Evolutionary conservation across 2,888 invertebrate genomes (phyloP).

Genomic region (Drosophila neotestacea): DNA sequence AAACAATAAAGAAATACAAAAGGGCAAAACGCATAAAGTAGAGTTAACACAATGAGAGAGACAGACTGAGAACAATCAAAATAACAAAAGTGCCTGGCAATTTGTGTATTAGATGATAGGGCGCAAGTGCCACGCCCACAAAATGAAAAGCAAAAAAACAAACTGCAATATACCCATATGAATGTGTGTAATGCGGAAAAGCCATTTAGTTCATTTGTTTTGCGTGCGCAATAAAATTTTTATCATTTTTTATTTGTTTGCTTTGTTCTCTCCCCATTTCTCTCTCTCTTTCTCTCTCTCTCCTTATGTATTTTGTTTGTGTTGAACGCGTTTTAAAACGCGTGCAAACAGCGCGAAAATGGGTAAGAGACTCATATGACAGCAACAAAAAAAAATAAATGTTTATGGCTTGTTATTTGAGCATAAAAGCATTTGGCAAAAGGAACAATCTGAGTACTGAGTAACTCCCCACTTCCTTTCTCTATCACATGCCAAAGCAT

Average conservation of each 20-base stretch:
- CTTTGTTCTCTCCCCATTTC: constrained; percentile 20
- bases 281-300: background rate
- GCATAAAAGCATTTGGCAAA: constrained; percentile 73
- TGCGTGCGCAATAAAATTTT: constrained; percentile 79
- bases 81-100: constrained; percentile 71
- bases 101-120: constrained; percentile 62
- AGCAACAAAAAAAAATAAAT: constrained; percentile 59
- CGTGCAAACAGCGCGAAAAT: constrained; percentile 72
- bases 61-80: constrained; percentile 59
- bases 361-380: constrained; percentile 40
- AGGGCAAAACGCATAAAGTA: constrained; percentile 46
- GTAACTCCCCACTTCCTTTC: background rate
- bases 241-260: constrained; percentile 78
- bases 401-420: constrained; percentile 80
- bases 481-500: background rate
- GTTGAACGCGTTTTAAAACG: constrained; percentile 56
- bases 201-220: constrained; percentile 80
- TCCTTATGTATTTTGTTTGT: background rate
- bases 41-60: constrained; percentile 1
- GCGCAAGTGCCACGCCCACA: constrained; percentile 37
- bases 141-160: background rate
- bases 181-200: constrained; percentile 59
- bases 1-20: constrained; percentile 51
- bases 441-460: constrained; percentile 5
- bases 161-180: constrained; percentile 30